A percentile compares a stretch with the other conserved stretches of the same genome.
Evolutionary conservation across 2,888 invertebrate genomes (phyloP).

Genomic region (Polia nebulosa): DNA sequence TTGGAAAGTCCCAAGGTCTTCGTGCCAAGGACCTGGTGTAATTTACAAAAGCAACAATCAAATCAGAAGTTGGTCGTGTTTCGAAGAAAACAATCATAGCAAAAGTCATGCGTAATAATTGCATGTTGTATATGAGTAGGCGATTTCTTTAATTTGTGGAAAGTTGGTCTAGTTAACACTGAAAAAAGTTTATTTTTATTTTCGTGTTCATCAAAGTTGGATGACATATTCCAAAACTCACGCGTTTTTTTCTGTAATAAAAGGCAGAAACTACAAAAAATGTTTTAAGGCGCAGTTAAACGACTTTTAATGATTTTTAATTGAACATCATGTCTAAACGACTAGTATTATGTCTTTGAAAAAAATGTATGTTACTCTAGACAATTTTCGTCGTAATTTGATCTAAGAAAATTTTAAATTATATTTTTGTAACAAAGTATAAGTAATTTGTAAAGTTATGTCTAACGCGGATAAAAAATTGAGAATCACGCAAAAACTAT

Average conservation of each 20-base stretch:
- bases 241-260: neutral
- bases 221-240: neutral
- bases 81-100: constrained; percentile 30
- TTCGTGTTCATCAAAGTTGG: constrained; percentile 7
- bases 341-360: no score
- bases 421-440: no score
- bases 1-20: constrained; percentile 40
- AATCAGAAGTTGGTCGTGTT: constrained; percentile 43
- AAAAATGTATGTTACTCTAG: no score
- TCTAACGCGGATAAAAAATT: no score
- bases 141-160: constrained; percentile 1
- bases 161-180: constrained; percentile 1
- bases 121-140: constrained; percentile 19
- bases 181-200: neutral
- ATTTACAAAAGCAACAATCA: constrained; percentile 52
- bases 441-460: no score
- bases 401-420: no score
- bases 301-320: no score
- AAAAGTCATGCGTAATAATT: constrained; percentile 39
- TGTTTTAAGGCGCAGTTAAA: no score
- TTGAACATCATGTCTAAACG: no score
- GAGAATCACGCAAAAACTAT: no score
- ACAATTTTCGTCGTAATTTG: no score
- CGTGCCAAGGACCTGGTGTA: constrained; percentile 21
- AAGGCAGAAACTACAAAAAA: no score